Percentiles rank a stretch among this genome's conserved stretches.
Evolutionary conservation across 2,888 invertebrate species (phyloP).

Genomic region (Priocnemis perturbator): DNA sequence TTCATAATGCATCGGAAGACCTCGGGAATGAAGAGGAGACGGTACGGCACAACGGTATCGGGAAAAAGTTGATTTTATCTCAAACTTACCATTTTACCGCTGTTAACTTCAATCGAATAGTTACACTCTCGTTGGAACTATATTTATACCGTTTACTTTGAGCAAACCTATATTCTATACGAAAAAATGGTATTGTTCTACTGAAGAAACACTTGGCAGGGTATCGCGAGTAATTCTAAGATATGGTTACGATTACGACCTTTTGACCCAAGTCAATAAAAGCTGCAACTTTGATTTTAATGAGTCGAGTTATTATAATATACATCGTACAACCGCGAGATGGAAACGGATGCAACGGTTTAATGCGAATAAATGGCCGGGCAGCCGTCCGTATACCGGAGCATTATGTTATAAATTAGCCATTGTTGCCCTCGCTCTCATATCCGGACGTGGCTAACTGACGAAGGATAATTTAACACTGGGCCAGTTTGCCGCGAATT

Average conservation of each 20-base stretch:
- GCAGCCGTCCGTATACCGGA: constrained; percentile 54
- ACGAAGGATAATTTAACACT: constrained; percentile 69
- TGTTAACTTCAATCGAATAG: too few species aligned
- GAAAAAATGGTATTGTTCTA: too few species aligned
- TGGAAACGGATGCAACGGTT: constrained; percentile 58
- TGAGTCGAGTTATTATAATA: constrained; percentile 28
- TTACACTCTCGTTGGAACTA: too few species aligned
- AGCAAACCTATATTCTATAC: too few species aligned
- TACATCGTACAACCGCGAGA: constrained; percentile 51
- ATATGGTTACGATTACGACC: neutral
- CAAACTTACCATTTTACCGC: too few species aligned
- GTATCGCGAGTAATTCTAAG: too few species aligned
- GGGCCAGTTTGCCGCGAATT: constrained; percentile 47
- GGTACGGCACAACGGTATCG: constrained; percentile 24
- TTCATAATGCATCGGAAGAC: constrained; percentile 62
- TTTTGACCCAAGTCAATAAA: neutral
- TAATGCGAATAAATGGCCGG: constrained; percentile 69
- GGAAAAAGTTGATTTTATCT: constrained; percentile 21
- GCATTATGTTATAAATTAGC: constrained; percentile 69
- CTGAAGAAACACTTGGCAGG: too few species aligned
- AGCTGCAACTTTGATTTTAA: neutral
- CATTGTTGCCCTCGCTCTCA: constrained; percentile 61
- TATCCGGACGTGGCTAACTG: constrained; percentile 65
- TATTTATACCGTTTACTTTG: too few species aligned
- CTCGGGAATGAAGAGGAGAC: constrained; percentile 23